Evolutionary conservation across 1,140 invertebrate species (phyloP).

Genomic region (Aphaenogaster rudis): DNA sequence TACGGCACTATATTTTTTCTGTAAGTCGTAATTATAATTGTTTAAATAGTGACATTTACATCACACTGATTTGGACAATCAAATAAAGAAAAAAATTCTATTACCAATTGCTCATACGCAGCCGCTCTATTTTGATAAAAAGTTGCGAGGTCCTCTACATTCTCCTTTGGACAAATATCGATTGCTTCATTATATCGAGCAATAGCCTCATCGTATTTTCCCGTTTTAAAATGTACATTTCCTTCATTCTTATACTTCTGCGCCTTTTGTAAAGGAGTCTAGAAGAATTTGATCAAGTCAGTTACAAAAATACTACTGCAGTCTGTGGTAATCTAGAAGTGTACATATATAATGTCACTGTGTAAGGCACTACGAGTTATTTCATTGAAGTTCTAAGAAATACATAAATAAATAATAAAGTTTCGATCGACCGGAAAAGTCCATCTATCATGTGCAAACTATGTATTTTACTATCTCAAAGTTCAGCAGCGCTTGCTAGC

Average conservation of each 20-base stretch:
- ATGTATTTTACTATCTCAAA: background rate
- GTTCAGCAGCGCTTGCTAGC: background rate
- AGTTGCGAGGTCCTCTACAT: slow-evolving; percentile 92
- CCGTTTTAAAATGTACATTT: slow-evolving; percentile 94
- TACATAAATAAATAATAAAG: background rate
- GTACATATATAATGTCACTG: background rate
- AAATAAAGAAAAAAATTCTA: slow-evolving; percentile 52
- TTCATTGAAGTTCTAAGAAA: background rate
- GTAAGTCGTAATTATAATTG: slow-evolving; percentile 52
- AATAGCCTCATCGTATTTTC: slow-evolving; percentile 96
- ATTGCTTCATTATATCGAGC: slow-evolving; percentile 96
- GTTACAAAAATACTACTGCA: background rate
- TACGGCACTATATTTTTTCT: slow-evolving; percentile 94
- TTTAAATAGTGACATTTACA: slow-evolving; percentile 34
- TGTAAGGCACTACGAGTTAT: background rate
- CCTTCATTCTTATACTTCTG: slow-evolving; percentile 94
- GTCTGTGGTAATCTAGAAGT: background rate
- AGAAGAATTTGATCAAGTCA: slow-evolving; percentile 48
- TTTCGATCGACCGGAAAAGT: background rate
- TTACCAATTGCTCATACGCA: slow-evolving; percentile 96
- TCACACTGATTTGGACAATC: background rate
- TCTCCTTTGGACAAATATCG: slow-evolving; percentile 92
- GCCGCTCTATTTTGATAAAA: slow-evolving; percentile 99
- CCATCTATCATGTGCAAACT: background rate
- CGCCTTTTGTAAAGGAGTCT: slow-evolving; percentile 91